Percentiles rank a stretch among this genome's conserved stretches.
Conservation (phyloP, 2,113 vertebrate genomes). For the Paedocypris sp. region DNA sequence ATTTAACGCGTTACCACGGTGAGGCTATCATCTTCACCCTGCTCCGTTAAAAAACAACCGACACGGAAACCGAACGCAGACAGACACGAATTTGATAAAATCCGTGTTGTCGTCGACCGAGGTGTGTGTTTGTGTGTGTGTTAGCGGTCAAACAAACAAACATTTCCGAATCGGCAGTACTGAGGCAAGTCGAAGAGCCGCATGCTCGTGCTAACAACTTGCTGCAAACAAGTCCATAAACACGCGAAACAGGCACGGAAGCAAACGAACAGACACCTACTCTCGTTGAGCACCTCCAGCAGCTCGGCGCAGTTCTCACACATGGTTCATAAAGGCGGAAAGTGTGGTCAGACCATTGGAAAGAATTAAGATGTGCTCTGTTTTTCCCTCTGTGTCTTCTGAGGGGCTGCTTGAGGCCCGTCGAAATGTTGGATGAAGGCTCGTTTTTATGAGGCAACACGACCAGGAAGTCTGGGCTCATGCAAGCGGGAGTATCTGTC, state of each 20-base stretch:
- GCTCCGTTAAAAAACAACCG: too few species aligned
- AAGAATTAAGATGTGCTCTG: conserved; percentile 53
- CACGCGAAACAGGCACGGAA: conserved; percentile 5
- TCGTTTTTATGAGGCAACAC: conserved; percentile 44
- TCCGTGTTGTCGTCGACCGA: too few species aligned
- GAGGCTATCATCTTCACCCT: too few species aligned
- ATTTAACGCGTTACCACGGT: too few species aligned
- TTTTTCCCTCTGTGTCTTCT: conserved; percentile 34
- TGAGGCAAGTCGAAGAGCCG: background rate
- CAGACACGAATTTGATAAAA: too few species aligned
- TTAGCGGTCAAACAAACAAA: too few species aligned
- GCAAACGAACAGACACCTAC: conserved; percentile 64
- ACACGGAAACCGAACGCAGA: too few species aligned
- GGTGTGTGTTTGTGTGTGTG: too few species aligned
- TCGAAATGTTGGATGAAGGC: conserved; percentile 50
- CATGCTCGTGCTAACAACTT: conserved; percentile 17
- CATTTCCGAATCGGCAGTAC: too few species aligned
- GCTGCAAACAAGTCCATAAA: conserved; percentile 5
- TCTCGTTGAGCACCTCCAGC: conserved; percentile 97
- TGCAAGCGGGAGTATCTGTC: conserved; percentile 34
- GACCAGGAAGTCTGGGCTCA: conserved; percentile 28
- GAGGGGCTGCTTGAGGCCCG: conserved; percentile 42
- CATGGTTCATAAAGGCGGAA: conserved; percentile 80
- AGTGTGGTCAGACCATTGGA: conserved; percentile 70
- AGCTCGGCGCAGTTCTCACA: conserved; percentile 98